Evolutionary conservation across 2,113 vertebrate species (phyloP), one percentile per base, ranked within the genome.

Genomic region (Brienomyrus brachyistius): DNA sequence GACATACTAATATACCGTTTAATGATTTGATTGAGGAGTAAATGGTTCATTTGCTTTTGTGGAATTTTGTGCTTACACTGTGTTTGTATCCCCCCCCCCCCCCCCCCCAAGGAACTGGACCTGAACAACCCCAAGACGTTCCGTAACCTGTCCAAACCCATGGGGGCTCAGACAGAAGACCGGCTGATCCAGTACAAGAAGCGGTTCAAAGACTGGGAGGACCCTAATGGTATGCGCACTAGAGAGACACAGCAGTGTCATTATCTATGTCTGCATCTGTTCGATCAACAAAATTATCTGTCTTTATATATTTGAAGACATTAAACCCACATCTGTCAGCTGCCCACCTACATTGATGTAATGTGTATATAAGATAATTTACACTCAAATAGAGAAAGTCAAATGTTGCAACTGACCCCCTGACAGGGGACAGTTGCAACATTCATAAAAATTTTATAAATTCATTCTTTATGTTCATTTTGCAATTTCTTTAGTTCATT

Each of bases 131-230:
- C 98, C 48, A 99, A 98, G 93, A 99, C 98, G 0, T 99, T 99
- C 95, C 96, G 98, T 91, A 99, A 99, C 93, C 94, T 99, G 52
- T 95, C 98, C 59, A 99, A 99, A 91, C 98, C 98, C 0, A 99
- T 99, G 98, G 98, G 98, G 13, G 98, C 98, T 4, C 98, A 99
- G 93, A 99, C 98, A 0, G 98, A 99, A 19, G 98, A 99, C 92
- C 94, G 98, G 51, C 92, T 99, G 91, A 97, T 97, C 15, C 98
- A 99, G 90, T 99, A 99, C 93, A 99, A 98, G 95, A 99, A 99
- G 92, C 94, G 98, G 54, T 99, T 97, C 92, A 99, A 98, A 93
- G 98, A 99, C 56, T 99, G 98, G 98, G 98, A 99, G 92, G 98
- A 99, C 93, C 98, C 98, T 85, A 99, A 96, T 82, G 98, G 98